A percentile compares a stretch with the other conserved stretches of the same genome.
phyloP scores from a whole-genome alignment of 2,888 invertebrate genomes.

The Eudemis profundana region DNA sequence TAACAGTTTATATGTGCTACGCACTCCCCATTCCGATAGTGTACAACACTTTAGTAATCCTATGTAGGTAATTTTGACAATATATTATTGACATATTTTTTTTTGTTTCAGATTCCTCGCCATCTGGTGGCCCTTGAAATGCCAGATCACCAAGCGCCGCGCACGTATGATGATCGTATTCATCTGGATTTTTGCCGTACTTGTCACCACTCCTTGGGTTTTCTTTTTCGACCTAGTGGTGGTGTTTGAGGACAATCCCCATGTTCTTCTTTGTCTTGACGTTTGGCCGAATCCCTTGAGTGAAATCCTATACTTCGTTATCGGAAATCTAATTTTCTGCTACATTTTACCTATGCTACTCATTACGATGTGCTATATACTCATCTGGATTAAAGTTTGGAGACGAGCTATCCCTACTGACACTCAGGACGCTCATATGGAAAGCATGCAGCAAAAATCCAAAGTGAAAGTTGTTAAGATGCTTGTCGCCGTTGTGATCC shows the following conservation, averaged over 20 bases:
- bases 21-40: no score
- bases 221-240: slow-evolving; percentile 93
- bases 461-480: slow-evolving; percentile 98
- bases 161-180: slow-evolving; percentile 94
- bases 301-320: slow-evolving; percentile 93
- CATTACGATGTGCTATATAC: slow-evolving; percentile 95
- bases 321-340: slow-evolving; percentile 95
- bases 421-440: slow-evolving; percentile 95
- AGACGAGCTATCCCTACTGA: slow-evolving; percentile 95
- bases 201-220: slow-evolving; percentile 95
- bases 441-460: slow-evolving; percentile 96
- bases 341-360: slow-evolving; percentile 96
- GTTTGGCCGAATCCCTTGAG: slow-evolving; percentile 94
- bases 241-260: slow-evolving; percentile 90
- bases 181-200: slow-evolving; percentile 95
- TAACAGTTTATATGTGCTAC: no score
- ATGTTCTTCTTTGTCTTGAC: slow-evolving; percentile 91
- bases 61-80: no score
- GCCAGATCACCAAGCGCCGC: slow-evolving; percentile 95
- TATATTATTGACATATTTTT: slow-evolving; percentile 48
- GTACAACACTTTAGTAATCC: no score
- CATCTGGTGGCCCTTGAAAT: slow-evolving; percentile 97
- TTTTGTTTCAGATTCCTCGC: slow-evolving; percentile 94
- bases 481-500: slow-evolving; percentile 95
- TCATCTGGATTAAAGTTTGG: slow-evolving; percentile 97